Evolutionary conservation across 2,797 vertebrate genomes (phyloP).

Genomic region (Gallinago stenura): DNA sequence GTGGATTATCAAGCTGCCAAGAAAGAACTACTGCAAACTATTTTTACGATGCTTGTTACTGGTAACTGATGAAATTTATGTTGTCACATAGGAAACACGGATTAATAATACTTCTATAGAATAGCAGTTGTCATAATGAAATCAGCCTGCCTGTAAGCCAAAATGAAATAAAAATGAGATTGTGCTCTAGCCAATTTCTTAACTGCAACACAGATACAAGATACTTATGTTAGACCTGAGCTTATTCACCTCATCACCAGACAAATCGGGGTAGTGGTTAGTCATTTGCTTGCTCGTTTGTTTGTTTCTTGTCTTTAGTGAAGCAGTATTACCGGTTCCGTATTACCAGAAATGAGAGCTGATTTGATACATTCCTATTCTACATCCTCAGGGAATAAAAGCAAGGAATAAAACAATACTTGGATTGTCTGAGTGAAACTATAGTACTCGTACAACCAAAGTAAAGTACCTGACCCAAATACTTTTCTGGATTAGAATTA

Average conservation of each 20-base stretch:
- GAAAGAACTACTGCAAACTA: conserved; percentile 10
- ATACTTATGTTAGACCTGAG: neutral
- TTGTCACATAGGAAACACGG: neutral
- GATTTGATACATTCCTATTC: neutral
- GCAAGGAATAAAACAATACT: neutral
- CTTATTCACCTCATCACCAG: neutral
- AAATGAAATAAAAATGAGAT: neutral
- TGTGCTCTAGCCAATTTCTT: neutral
- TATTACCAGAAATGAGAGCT: neutral
- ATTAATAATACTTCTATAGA: neutral
- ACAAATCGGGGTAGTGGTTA: neutral
- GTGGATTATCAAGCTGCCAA: conserved; percentile 37
- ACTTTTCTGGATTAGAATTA: neutral
- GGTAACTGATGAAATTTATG: conserved; percentile 8
- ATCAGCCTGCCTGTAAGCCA: conserved; percentile 23
- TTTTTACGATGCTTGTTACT: conserved; percentile 40
- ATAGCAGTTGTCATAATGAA: conserved; percentile 3
- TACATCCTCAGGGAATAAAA: neutral
- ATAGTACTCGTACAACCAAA: rapidly evolving
- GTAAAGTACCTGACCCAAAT: neutral
- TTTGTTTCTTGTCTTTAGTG: neutral
- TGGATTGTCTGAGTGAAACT: neutral
- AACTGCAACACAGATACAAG: neutral
- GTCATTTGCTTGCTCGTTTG: neutral
- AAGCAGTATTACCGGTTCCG: neutral